A percentile compares a stretch with the other conserved stretches of the same genome.
These are phyloP conservation scores for Sicus ferrugineus DNA, from an alignment of 2,888 invertebrate genomes.

Conservation along the genomic window DNA sequence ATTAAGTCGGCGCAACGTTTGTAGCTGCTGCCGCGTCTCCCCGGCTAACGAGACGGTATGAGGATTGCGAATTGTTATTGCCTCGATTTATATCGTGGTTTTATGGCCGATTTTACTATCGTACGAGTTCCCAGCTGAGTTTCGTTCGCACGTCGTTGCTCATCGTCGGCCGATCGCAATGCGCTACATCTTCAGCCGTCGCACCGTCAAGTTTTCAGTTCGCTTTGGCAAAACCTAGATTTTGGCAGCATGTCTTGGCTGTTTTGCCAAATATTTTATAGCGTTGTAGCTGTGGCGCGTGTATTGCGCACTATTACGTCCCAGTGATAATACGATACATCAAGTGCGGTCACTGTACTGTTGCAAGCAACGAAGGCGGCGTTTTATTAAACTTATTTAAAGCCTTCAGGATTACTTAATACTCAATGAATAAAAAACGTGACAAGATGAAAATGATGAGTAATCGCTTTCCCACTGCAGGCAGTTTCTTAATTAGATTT, in stretches of 20 bases:
- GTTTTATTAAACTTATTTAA: no score
- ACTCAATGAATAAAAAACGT: no score
- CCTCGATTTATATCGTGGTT: background rate
- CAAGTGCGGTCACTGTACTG: no score
- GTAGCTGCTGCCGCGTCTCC: background rate
- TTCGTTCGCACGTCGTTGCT: background rate
- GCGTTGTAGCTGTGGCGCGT: no score
- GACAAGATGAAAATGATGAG: no score
- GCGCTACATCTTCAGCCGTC: background rate
- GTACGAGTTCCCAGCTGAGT: background rate
- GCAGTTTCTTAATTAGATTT: no score
- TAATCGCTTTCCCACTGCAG: no score
- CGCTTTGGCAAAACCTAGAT: background rate
- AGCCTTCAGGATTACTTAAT: no score
- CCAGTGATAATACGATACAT: no score
- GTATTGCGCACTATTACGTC: no score
- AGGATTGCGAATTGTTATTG: background rate
- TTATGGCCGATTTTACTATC: background rate
- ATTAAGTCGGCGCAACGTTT: background rate
- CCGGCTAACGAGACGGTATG: background rate
- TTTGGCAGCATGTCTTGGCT: background rate
- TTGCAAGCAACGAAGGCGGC: no score
- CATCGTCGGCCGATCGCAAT: background rate
- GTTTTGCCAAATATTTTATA: background rate
- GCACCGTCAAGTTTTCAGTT: background rate